Percentiles rank a stretch among this genome's conserved stretches.
Evolutionary conservation across 2,797 vertebrate genomes (phyloP).

Genomic region (Dicrostonyx torquatus): DNA sequence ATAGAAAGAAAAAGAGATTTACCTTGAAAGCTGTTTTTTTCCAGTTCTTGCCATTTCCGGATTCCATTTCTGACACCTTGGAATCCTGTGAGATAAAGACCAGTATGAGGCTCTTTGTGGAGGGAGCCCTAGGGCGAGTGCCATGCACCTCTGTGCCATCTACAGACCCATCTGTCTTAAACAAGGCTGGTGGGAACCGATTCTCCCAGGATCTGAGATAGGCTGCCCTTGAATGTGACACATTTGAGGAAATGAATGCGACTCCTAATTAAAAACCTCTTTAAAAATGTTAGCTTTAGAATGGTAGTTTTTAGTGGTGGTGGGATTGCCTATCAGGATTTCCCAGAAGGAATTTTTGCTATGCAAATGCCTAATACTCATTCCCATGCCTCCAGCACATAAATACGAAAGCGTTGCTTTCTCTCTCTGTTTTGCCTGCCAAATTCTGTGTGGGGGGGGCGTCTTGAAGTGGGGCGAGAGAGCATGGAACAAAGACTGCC

Average conservation of each 20-base stretch:
- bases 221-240: not conserved
- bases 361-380: not conserved
- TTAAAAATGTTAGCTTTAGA: not conserved
- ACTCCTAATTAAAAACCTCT: not conserved
- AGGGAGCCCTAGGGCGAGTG: not conserved
- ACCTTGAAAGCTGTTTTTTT: constrained; percentile 71
- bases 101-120: not conserved
- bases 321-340: not conserved
- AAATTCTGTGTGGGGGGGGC: not conserved
- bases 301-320: not conserved
- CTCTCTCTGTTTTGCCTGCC: not conserved
- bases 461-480: not conserved
- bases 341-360: not conserved
- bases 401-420: not conserved
- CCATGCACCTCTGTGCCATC: rapidly evolving
- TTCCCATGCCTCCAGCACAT: not conserved
- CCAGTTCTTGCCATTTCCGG: constrained; percentile 70
- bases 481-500: not conserved
- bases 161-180: not conserved
- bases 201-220: not conserved
- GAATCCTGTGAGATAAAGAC: constrained; percentile 72
- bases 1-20: constrained; percentile 69
- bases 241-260: not conserved
- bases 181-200: not conserved
- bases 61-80: constrained; percentile 79